Evolutionary conservation across 2,888 invertebrate genomes (phyloP), one percentile per base, ranked within the genome.

Genomic region (Caenorhabditis afra): DNA sequence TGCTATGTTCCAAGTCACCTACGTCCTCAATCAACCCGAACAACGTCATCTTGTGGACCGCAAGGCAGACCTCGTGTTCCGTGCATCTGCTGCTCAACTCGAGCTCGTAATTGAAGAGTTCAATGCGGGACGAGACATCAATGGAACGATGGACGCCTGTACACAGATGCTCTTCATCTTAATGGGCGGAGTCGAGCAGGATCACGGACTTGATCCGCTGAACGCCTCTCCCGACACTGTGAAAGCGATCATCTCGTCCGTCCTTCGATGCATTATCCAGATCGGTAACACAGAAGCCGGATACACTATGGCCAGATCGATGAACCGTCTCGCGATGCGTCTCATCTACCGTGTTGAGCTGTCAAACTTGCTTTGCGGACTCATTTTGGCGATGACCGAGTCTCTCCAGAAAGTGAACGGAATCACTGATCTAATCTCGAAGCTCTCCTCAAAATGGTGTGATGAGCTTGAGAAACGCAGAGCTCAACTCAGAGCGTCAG

Each of bases 1-100:
- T 37, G 84, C 85, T 8, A 70, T 79, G 47, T 80, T 74, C 47
- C 76, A 80, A 37, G 79, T 79, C 14, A 79, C 70, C 0, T 79
- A 79, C 37, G 70, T 79, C 16, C 44, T 79, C 12, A 67, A 79
- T 59, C 66, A 74, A 23, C 70, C 70, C 1, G 79, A 79, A n/a
- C 65, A 81, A 59, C 47, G 80, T 16, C 53, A 81, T 73, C n/a
- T 75, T 53, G 78, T 78, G 3, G 78, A 78, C 58, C 29, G 67
- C 37, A 37, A 58, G 7, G 78, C 78, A 12, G 78, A 73, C 66
- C 50, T 78, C 29, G 71, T 78, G 23, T 78, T 78, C 50, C 49
- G 78, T 16, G 78, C 78, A 3, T 78, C 66, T 22, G 78, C 78
- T 3, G 78, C 78, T 12, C 78, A 78, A 20, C 52, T 78, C 7